Evolutionary conservation across 2,888 invertebrate species (phyloP), one percentile per base, ranked within the genome.

Genomic region (Meteorus cinctellus): DNA sequence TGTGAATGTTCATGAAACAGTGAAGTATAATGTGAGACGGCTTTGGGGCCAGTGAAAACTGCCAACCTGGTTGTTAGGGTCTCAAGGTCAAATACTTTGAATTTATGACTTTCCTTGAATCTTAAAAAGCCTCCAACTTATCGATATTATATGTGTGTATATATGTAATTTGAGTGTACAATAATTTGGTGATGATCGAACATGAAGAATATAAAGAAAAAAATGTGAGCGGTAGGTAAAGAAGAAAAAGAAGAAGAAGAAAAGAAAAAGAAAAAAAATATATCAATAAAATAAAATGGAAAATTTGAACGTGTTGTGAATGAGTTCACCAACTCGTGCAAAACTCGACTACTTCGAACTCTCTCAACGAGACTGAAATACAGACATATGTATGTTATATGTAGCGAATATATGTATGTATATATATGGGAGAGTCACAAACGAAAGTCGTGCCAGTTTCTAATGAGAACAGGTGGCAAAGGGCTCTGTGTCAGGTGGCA

Each of bases 41-140:
- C 72, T 76, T 76, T 76, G 76, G 72, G 71, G 76, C 72, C 76
- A 76, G 76, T 76, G 76, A 76, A 76, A 76, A 76, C 68, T 34
- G 67, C 48, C 67, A 72, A 72, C 76, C 72, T 76, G 51, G 51
- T 76, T 76, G 68, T 31, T 72, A 51, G 45, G 76, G 72, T 76
- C 76, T 19, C 76, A 76, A 76, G 76, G 76, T 76, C 65, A 76
- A 12, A 19, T 67, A 19, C 55, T 48, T 63, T 75, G 31, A 60
- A 60, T 41, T 59, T 69, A 29, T 55, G 12, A 69, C 19, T 59
- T 59, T 34, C 12, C 27, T 48, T 41, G 67, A 45, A 36, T 34
- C 41, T 62, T 8, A 65, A 65, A 65, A 65, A 34, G 41, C 41
- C 41, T 41, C 8, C 41, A 41, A 41, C 41, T 41, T 41, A 41